Percentiles rank a stretch among this genome's conserved stretches.
Evolutionary conservation across 2,797 vertebrate genomes (phyloP).

Genomic region (Botia almorhae): DNA sequence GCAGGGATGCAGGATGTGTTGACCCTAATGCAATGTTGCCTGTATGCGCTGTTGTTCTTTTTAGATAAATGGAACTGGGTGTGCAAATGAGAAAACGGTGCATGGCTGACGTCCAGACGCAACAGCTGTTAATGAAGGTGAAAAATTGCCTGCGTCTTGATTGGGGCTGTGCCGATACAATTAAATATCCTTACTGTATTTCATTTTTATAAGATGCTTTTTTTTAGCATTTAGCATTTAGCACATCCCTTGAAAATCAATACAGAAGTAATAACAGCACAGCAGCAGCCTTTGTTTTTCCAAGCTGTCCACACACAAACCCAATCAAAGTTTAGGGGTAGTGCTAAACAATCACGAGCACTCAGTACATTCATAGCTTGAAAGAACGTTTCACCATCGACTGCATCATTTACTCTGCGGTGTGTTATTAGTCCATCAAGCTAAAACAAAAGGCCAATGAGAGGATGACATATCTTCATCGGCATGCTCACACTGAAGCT

Average conservation of each 20-base stretch:
- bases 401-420: constrained; percentile 26
- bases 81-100: neutral
- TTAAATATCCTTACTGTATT: too few relatives aligned
- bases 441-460: constrained; percentile 28
- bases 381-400: constrained; percentile 1
- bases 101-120: neutral
- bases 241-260: neutral
- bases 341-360: constrained; percentile 21
- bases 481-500: constrained; percentile 21
- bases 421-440: constrained; percentile 34
- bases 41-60: neutral
- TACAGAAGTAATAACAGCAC: neutral
- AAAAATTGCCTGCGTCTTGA: too few relatives aligned
- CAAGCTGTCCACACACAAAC: neutral
- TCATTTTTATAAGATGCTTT: too few relatives aligned
- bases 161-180: too few relatives aligned
- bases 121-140: neutral
- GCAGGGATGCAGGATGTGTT: neutral
- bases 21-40: constrained; percentile 19
- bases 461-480: constrained; percentile 32
- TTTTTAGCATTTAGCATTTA: neutral
- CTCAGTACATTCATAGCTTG: constrained; percentile 1
- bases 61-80: neutral
- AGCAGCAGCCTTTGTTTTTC: neutral
- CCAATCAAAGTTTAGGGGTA: constrained; percentile 19